Evolutionary conservation across 2,888 invertebrate species (phyloP).

Genomic region (Nasonovia ribisnigri): DNA sequence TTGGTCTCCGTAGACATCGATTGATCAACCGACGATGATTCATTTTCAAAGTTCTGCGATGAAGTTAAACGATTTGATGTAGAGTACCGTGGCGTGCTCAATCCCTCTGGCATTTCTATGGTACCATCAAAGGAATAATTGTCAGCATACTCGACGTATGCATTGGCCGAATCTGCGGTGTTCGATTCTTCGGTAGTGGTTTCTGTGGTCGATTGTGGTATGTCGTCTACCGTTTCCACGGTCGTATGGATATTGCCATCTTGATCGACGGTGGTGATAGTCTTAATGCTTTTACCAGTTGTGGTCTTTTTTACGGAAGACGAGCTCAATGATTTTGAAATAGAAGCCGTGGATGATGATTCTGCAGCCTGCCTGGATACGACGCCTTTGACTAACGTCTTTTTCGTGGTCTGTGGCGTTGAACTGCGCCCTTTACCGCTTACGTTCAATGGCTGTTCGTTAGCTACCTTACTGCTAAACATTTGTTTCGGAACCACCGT

Average conservation of each 20-base stretch:
- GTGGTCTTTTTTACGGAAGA: slow-evolving; percentile 42
- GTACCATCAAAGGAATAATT: not conserved
- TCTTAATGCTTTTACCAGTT: slow-evolving; percentile 33
- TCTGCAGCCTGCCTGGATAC: slow-evolving; percentile 39
- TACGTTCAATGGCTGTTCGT: slow-evolving; percentile 35
- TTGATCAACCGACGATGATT: slow-evolving; percentile 13
- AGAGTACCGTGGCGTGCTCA: not conserved
- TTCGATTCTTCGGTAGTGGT: slow-evolving; percentile 6
- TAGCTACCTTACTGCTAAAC: slow-evolving; percentile 49
- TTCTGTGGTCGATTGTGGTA: slow-evolving; percentile 24
- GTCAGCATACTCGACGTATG: not conserved
- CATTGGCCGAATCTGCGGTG: not conserved
- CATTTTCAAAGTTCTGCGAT: not conserved
- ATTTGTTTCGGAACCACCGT: slow-evolving; percentile 37
- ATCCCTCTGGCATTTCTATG: not conserved
- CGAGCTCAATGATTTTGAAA: slow-evolving; percentile 26
- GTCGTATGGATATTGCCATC: slow-evolving; percentile 53
- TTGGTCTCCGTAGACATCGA: slow-evolving; percentile 1
- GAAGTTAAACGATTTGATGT: slow-evolving; percentile 24
- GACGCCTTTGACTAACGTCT: slow-evolving; percentile 33
- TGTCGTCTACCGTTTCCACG: slow-evolving; percentile 60
- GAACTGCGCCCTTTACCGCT: slow-evolving; percentile 62
- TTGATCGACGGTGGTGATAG: slow-evolving; percentile 60
- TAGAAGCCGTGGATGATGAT: not conserved
- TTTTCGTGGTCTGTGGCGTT: slow-evolving; percentile 52